phyloP scores from a whole-genome alignment of 1,140 invertebrate species.

The Bombus superbus region DNA sequence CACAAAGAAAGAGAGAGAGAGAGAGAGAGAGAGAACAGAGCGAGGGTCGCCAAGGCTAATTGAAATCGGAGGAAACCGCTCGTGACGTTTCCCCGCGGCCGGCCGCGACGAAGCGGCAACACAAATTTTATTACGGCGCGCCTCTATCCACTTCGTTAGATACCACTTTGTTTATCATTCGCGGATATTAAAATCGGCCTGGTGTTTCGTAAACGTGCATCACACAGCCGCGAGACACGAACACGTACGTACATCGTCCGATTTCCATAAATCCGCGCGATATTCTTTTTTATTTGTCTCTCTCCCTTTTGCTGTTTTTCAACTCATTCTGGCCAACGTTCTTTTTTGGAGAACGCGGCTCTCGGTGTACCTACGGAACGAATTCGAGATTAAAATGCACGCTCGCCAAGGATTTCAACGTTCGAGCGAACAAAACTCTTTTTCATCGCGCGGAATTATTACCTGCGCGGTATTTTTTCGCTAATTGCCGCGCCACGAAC shows the following conservation, averaged over 20 bases:
- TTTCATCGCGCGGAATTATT: constrained; percentile 33
- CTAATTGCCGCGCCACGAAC: constrained; percentile 26
- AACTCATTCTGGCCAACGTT: not conserved
- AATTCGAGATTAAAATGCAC: constrained; percentile 44
- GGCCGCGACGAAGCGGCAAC: constrained; percentile 63
- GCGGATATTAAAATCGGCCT: constrained; percentile 73
- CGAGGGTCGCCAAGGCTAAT: constrained; percentile 61
- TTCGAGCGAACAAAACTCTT: constrained; percentile 9
- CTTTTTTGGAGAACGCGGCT: not conserved
- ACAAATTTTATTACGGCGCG: constrained; percentile 74
- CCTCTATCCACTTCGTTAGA: constrained; percentile 76
- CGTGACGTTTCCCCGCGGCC: constrained; percentile 65
- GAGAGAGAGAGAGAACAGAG: not conserved
- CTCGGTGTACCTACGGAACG: not conserved
- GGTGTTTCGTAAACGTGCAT: constrained; percentile 43
- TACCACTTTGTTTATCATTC: constrained; percentile 77
- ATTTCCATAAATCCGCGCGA: constrained; percentile 35
- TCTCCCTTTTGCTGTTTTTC: not conserved
- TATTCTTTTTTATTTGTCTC: not conserved
- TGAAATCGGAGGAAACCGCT: constrained; percentile 73
- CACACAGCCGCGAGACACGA: not conserved
- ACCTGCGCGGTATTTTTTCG: constrained; percentile 30
- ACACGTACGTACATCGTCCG: not conserved
- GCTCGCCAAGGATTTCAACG: constrained; percentile 14
- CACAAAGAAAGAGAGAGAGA: not conserved